A percentile compares a stretch with the other conserved stretches of the same genome.
These are phyloP conservation scores for Hylaeus anthracinus DNA, from an alignment of 1,140 invertebrate genomes.

Conservation along the genomic window DNA sequence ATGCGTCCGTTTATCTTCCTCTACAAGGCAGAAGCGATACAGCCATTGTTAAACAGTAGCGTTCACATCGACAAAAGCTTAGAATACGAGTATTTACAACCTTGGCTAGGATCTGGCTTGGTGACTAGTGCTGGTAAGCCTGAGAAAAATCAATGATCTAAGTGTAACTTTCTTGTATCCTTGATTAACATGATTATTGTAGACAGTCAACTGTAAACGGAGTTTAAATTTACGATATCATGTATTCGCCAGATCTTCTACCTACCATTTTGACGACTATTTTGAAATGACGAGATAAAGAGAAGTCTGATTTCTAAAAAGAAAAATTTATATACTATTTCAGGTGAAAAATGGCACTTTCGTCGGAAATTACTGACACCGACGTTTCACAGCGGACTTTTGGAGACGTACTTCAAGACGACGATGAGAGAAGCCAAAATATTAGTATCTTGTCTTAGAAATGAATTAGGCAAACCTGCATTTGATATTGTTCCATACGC, in stretches of 20 bases:
- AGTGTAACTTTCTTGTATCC: background rate
- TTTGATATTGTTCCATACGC: slow-evolving; percentile 83
- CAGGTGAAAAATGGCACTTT: slow-evolving; percentile 86
- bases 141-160: too few relatives aligned
- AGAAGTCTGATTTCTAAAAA: too few relatives aligned
- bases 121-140: slow-evolving; percentile 79
- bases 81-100: slow-evolving; percentile 84
- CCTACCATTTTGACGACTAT: too few relatives aligned
- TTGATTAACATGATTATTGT: background rate
- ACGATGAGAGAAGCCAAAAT: slow-evolving; percentile 77
- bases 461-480: slow-evolving; percentile 82
- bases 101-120: slow-evolving; percentile 85
- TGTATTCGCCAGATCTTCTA: background rate
- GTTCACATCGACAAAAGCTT: slow-evolving; percentile 84
- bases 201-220: background rate
- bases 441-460: slow-evolving; percentile 84
- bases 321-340: slow-evolving; percentile 23
- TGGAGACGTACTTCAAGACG: slow-evolving; percentile 85
- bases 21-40: slow-evolving; percentile 68
- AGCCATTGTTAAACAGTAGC: slow-evolving; percentile 72
- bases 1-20: slow-evolving; percentile 72
- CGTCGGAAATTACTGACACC: slow-evolving; percentile 88
- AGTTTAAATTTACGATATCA: background rate
- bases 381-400: slow-evolving; percentile 88
- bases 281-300: too few relatives aligned